Conservation (phyloP, 2,888 invertebrate species). For the Rhagonycha fulva region DNA sequence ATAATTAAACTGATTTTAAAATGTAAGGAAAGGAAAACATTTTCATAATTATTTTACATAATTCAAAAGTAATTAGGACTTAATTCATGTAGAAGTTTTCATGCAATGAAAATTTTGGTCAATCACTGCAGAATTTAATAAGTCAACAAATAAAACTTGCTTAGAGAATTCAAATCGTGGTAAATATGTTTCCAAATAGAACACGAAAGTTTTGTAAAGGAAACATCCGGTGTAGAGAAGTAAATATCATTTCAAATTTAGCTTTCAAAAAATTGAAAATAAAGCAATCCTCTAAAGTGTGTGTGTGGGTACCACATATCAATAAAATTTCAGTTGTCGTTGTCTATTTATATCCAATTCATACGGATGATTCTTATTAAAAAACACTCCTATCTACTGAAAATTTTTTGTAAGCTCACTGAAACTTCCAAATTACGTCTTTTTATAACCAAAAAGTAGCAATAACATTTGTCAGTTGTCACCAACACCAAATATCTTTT, state of each 20-base stretch:
- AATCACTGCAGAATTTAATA: too few relatives aligned
- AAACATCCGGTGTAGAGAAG: background rate
- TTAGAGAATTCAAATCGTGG: too few relatives aligned
- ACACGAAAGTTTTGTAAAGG: too few relatives aligned
- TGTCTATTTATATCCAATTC: background rate
- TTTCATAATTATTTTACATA: too few relatives aligned
- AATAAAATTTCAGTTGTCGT: background rate
- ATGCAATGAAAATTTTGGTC: too few relatives aligned
- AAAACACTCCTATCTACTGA: background rate
- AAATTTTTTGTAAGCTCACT: background rate
- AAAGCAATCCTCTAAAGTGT: background rate
- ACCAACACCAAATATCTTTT: background rate
- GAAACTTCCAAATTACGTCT: background rate
- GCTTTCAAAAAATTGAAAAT: background rate
- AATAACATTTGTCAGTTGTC: background rate
- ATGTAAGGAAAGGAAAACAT: too few relatives aligned
- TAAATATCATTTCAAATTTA: background rate
- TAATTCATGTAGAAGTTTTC: too few relatives aligned
- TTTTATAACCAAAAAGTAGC: background rate
- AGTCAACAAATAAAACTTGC: too few relatives aligned
- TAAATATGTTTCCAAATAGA: too few relatives aligned
- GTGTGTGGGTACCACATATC: background rate
- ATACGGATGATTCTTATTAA: background rate
- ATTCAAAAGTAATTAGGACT: too few relatives aligned
- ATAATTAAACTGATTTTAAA: too few relatives aligned